Base-by-base conservation (phyloP, 2,888 invertebrate genomes). In the Synanthedon formicaeformis region DNA sequence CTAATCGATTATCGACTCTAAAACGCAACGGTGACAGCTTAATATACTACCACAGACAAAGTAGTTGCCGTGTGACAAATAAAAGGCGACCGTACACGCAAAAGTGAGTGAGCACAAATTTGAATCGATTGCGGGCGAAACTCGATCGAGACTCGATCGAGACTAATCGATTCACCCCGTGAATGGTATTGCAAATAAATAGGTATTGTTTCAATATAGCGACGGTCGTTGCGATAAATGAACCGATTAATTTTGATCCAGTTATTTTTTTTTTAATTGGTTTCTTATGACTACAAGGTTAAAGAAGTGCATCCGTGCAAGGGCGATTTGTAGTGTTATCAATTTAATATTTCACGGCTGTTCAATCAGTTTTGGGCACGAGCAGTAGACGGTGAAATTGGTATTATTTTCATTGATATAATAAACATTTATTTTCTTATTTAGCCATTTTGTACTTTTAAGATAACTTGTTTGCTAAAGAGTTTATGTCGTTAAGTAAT, bases 161-260 rank as follows among this genome's bases (percentile, higher is more conserved):
- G 67, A 74, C 84, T 70, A 85, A 87, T 86, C 76, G 78, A 84
- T 87, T 85, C 67, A 64, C 60, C 60, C 70, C 73, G 75, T 66
- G 70, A 74, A 73, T 71, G 67, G 73, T 71, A 71, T 80, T 78
- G 79, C 70, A 73, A 67, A 71, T 63, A 60, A 62, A 60, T 58
- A 58, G 62, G 63, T 63, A 75, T 76, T 75, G 80, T 81, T 81
- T 81, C 75, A 78, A 73, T 67, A 64, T 65, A 58, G 62, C 65
- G 70, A 64, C 66, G 69, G 70, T 60, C 65, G 69, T 76, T 73
- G 73, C 74, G 69, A 63, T 67, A 75, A 82, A 75, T 76, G 64
- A 66, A 71, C 64, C 73, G 71, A 60, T 70, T 66, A 64, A 72
- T 71, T 69, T 66, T 73, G 81, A 78, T 82, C 81, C 74, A 71